Conservation (phyloP, 2,113 vertebrate species). For the Dicrurus megarhynchus region DNA sequence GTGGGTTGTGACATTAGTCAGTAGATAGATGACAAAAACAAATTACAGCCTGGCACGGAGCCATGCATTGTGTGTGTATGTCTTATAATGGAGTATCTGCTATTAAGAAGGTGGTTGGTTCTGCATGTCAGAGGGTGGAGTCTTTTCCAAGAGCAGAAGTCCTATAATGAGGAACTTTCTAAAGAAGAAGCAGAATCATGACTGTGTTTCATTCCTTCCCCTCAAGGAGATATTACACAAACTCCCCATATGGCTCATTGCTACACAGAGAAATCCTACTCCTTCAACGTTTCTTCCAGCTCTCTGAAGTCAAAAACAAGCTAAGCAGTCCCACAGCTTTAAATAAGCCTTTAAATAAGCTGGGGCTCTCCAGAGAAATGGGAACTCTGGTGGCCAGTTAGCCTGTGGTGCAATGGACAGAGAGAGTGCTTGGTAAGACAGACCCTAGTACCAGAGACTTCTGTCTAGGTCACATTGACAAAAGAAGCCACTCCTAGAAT, state of each 20-base stretch:
- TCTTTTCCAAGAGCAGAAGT: background rate
- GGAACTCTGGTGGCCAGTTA: too few relatives aligned
- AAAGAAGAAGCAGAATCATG: slow-evolving; percentile 20
- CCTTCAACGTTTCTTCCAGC: background rate
- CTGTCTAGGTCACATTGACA: too few relatives aligned
- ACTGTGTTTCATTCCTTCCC: background rate
- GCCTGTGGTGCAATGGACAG: too few relatives aligned
- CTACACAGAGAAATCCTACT: slow-evolving; percentile 9
- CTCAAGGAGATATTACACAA: slow-evolving; percentile 5
- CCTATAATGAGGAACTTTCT: slow-evolving; percentile 3
- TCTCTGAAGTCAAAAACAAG: slow-evolving; percentile 16
- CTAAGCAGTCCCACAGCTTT: background rate
- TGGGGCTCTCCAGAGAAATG: background rate
- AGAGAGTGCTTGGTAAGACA: too few relatives aligned
- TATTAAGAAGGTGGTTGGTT: background rate
- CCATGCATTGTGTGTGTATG: background rate
- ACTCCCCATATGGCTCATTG: slow-evolving; percentile 26
- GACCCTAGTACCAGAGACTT: too few relatives aligned
- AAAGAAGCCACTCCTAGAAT: too few relatives aligned
- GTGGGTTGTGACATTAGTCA: slow-evolving; percentile 63
- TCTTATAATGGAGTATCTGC: background rate
- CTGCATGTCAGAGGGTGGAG: background rate
- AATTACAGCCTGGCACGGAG: slow-evolving; percentile 31
- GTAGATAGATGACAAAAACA: slow-evolving; percentile 60
- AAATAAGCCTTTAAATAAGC: background rate